Evolutionary conservation across 2,113 vertebrate species (phyloP).

Genomic region (Gopherus flavomarginatus): DNA sequence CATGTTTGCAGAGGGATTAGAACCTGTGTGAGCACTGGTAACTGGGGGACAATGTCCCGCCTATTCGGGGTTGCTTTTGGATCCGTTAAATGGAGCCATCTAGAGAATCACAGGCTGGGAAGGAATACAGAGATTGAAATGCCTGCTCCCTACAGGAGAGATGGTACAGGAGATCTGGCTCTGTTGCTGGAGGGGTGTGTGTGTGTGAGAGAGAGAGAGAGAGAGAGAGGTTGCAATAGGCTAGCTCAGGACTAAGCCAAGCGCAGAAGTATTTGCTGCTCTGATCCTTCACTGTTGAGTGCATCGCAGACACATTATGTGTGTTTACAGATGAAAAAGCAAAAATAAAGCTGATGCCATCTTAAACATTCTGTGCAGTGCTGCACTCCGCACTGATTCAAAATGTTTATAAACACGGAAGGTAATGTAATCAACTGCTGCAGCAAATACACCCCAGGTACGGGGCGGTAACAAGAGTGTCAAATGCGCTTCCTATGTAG

Average conservation of each 20-base stretch:
- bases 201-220: neutral
- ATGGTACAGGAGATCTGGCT: neutral
- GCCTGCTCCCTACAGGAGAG: neutral
- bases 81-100: neutral
- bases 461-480: constrained; percentile 61
- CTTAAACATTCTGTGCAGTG: constrained; percentile 66
- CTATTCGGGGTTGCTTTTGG: constrained; percentile 26
- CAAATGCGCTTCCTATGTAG: constrained; percentile 32
- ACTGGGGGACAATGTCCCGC: constrained; percentile 22
- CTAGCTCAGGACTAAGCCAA: constrained; percentile 35
- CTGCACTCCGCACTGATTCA: constrained; percentile 58
- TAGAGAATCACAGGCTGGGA: constrained; percentile 21
- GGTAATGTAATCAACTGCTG: constrained; percentile 80
- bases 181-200: neutral
- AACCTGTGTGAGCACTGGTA: constrained; percentile 14
- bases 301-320: neutral
- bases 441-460: constrained; percentile 81
- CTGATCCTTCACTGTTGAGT: constrained; percentile 8
- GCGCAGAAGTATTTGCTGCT: constrained; percentile 52
- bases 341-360: constrained; percentile 32
- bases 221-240: neutral
- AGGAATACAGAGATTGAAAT: neutral
- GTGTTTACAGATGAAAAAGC: constrained; percentile 59
- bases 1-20: constrained; percentile 8
- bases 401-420: constrained; percentile 83